Percentiles rank a stretch among this genome's conserved stretches.
Conservation (phyloP, 1,140 invertebrate genomes). For the Heliconius nattereri region DNA sequence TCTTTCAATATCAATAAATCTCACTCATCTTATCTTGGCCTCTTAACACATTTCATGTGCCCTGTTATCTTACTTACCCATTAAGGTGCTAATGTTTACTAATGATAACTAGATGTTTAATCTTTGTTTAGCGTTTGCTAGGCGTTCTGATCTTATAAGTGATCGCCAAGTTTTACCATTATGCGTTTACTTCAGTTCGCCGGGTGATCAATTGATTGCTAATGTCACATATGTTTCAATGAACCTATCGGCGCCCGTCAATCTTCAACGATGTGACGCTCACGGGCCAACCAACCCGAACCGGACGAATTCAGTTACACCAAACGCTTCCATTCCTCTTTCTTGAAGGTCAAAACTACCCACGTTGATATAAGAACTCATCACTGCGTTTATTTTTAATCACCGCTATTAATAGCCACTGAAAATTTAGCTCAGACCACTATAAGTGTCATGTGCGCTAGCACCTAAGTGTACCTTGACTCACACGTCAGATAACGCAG, state of each 20-base stretch:
- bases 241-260: slow-evolving; percentile 53
- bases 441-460: slow-evolving; percentile 45
- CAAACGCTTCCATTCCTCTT: slow-evolving; percentile 46
- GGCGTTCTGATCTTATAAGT: slow-evolving; percentile 43
- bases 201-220: slow-evolving; percentile 35
- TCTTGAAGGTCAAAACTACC: slow-evolving; percentile 64
- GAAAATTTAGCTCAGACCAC: slow-evolving; percentile 51
- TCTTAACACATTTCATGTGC: slow-evolving; percentile 51
- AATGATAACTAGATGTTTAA: slow-evolving; percentile 51
- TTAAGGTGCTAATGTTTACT: slow-evolving; percentile 56
- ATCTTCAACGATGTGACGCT: slow-evolving; percentile 48
- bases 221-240: slow-evolving; percentile 36
- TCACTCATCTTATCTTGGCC: slow-evolving; percentile 45
- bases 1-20: slow-evolving; percentile 43
- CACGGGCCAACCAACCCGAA: slow-evolving; percentile 43
- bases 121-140: slow-evolving; percentile 38
- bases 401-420: slow-evolving; percentile 63
- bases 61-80: slow-evolving; percentile 65
- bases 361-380: slow-evolving; percentile 61
- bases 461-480: slow-evolving; percentile 34
- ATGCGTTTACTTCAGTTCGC: slow-evolving; percentile 26
- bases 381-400: slow-evolving; percentile 63
- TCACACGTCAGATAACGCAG: slow-evolving; percentile 36
- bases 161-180: slow-evolving; percentile 51
- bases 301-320: slow-evolving; percentile 38